Evolutionary conservation across 2,113 vertebrate genomes (phyloP).

Genomic region (Sturnira hondurensis): DNA sequence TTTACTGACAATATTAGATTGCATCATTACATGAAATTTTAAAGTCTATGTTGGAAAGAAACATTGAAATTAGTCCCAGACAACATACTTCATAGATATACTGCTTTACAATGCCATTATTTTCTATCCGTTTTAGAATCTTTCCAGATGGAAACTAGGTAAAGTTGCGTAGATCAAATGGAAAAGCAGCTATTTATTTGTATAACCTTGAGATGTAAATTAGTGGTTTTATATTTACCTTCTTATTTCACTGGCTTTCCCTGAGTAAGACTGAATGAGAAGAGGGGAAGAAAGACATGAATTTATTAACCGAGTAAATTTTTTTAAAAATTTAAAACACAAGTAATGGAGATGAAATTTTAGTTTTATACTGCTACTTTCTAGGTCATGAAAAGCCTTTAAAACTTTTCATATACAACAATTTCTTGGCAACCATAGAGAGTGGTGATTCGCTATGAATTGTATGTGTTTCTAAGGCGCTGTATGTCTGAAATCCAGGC

Average conservation of each 20-base stretch:
- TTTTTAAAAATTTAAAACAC: slow-evolving; percentile 26
- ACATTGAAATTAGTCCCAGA: slow-evolving; percentile 61
- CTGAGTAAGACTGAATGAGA: slow-evolving; percentile 83
- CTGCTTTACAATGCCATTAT: slow-evolving; percentile 44
- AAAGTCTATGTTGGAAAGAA: slow-evolving; percentile 68
- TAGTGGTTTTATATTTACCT: slow-evolving; percentile 68
- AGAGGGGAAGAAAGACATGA: slow-evolving; percentile 61
- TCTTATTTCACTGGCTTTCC: slow-evolving; percentile 75
- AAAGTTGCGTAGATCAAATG: slow-evolving; percentile 59
- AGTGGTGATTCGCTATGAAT: slow-evolving; percentile 72
- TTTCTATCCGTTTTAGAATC: slow-evolving; percentile 43
- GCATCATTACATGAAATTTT: slow-evolving; percentile 51
- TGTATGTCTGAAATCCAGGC: slow-evolving; percentile 78
- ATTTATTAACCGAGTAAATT: slow-evolving; percentile 62
- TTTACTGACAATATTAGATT: slow-evolving; percentile 73
- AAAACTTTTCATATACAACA: slow-evolving; percentile 46
- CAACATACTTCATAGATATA: slow-evolving; percentile 39
- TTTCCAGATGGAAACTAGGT: slow-evolving; percentile 66
- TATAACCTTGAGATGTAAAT: slow-evolving; percentile 61
- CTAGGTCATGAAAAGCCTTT: slow-evolving; percentile 56
- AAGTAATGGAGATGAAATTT: slow-evolving; percentile 43
- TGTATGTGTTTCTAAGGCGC: slow-evolving; percentile 72
- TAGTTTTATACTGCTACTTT: slow-evolving; percentile 45
- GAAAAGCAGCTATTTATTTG: slow-evolving; percentile 64
- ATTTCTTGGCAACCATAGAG: slow-evolving; percentile 68